These are phyloP conservation scores for Ardeotis arabs DNA, from an alignment of 2,113 vertebrate genomes.

Conservation along the genomic window DNA sequence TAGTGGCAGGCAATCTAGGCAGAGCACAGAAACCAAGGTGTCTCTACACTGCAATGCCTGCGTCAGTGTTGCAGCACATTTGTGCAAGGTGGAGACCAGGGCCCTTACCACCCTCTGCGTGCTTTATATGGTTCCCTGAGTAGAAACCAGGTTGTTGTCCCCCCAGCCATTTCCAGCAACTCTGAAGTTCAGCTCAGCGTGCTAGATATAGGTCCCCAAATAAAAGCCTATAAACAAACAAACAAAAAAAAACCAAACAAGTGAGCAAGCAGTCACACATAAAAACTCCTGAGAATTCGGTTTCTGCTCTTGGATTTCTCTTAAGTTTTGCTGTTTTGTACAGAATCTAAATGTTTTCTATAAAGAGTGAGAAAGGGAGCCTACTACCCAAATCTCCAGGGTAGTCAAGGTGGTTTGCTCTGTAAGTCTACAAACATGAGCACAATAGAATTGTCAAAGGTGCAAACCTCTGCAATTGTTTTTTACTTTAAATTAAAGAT, in stretches of 20 bases:
- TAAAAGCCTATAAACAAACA: neutral
- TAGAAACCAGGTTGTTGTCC: neutral
- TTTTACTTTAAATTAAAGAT: neutral
- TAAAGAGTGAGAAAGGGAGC: neutral
- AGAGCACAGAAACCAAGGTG: neutral
- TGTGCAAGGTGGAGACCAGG: neutral
- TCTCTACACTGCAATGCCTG: neutral
- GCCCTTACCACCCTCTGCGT: neutral
- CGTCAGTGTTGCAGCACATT: rapidly evolving
- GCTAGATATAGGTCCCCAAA: neutral
- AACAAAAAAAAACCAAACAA: neutral
- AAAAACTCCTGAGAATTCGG: neutral
- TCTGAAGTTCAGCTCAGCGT: neutral
- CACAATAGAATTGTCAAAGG: neutral
- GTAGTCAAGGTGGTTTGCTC: neutral
- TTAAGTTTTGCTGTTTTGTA: neutral
- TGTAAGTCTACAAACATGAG: neutral
- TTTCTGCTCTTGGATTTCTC: neutral
- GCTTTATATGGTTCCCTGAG: neutral
- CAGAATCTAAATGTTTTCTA: neutral
- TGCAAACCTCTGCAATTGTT: neutral
- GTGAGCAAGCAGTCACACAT: neutral
- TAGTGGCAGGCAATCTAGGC: neutral
- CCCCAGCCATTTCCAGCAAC: neutral
- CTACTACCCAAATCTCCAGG: neutral